phyloP scores from a whole-genome alignment of 2,113 vertebrate species.

The Ptychochromis oligacanthus region DNA sequence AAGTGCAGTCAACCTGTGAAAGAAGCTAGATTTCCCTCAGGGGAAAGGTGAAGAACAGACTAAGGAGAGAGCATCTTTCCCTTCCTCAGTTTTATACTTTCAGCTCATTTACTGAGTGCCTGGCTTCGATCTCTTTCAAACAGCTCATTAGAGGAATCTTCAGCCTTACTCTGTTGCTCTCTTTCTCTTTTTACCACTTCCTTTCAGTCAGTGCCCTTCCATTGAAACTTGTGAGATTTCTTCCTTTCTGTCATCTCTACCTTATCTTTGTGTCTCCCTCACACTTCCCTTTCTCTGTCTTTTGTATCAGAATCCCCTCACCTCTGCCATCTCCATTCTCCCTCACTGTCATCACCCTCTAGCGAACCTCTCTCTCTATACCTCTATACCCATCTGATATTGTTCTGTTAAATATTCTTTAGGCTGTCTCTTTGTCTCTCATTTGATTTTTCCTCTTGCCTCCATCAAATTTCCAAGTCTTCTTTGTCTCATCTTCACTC shows the following conservation, averaged over 20 bases:
- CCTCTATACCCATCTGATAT: background rate
- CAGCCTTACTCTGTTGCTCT: background rate
- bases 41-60: conserved; percentile 31
- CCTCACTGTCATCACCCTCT: conserved; percentile 7
- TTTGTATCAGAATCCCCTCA: background rate
- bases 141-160: conserved; percentile 55
- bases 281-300: background rate
- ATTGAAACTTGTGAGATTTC: conserved; percentile 8
- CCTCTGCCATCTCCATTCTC: background rate
- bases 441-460: background rate
- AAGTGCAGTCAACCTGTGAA: background rate
- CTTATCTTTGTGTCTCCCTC: background rate
- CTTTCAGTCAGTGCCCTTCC: conserved; percentile 21
- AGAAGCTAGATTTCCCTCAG: conserved; percentile 34
- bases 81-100: conserved; percentile 25
- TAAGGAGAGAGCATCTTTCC: conserved; percentile 12
- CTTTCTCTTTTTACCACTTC: background rate
- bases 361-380: background rate
- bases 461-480: background rate
- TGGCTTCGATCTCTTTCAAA: conserved; percentile 37
- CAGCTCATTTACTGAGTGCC: conserved; percentile 28
- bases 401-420: background rate
- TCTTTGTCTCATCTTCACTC: background rate
- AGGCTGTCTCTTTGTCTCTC: background rate
- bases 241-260: background rate